Percentiles rank a stretch among this genome's conserved stretches.
Evolutionary conservation across 2,888 invertebrate genomes (phyloP).

Genomic region (Clanis bilineata): DNA sequence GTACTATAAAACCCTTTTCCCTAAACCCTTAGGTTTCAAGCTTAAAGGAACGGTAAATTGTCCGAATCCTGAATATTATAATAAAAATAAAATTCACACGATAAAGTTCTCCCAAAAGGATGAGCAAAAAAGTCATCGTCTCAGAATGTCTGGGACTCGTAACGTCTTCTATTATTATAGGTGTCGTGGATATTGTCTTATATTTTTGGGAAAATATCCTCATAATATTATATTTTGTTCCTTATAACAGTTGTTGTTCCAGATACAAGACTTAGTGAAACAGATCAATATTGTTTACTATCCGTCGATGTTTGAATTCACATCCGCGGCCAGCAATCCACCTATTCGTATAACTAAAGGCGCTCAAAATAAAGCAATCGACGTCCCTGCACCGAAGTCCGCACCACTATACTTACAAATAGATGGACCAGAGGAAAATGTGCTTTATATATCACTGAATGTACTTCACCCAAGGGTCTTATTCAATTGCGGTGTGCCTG

Average conservation of each 20-base stretch:
- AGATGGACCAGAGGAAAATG: slow-evolving; percentile 56
- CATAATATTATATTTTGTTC: not conserved
- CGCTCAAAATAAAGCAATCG: slow-evolving; percentile 38
- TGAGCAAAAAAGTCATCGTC: not conserved
- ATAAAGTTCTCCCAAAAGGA: not conserved
- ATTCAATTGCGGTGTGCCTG: slow-evolving; percentile 49
- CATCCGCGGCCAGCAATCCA: slow-evolving; percentile 54
- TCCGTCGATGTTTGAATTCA: slow-evolving; percentile 59
- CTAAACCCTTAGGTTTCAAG: not conserved
- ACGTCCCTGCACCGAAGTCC: slow-evolving; percentile 54
- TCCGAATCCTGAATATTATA: not conserved
- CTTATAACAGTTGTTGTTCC: no score
- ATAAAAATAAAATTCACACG: slow-evolving; percentile 1
- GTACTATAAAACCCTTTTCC: not conserved
- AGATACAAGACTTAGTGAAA: slow-evolving; percentile 46
- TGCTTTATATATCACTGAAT: slow-evolving; percentile 50
- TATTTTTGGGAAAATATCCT: not conserved
- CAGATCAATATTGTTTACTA: slow-evolving; percentile 42
- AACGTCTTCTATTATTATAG: not conserved
- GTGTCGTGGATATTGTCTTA: not conserved
- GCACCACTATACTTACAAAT: slow-evolving; percentile 68
- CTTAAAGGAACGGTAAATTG: not conserved
- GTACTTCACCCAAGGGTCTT: slow-evolving; percentile 61
- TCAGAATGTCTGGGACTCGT: not conserved
- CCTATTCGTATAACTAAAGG: slow-evolving; percentile 46